These are phyloP conservation scores for Trogon melanurus DNA, from an alignment of 2,113 vertebrate genomes.

Conservation along the genomic window DNA sequence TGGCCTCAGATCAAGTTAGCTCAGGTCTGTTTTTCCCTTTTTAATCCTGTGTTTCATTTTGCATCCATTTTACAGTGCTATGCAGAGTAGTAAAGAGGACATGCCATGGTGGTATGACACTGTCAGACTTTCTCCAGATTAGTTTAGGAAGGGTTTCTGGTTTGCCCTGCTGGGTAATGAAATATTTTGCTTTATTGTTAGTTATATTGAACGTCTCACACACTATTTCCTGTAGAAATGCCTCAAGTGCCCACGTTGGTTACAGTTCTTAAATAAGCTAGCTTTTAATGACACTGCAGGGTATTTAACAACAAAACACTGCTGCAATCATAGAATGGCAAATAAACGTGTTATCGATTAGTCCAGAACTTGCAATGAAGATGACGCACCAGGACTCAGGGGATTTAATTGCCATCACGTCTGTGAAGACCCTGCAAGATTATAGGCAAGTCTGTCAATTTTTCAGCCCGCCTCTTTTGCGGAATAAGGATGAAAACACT, in stretches of 20 bases:
- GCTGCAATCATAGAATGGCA: conserved; percentile 32
- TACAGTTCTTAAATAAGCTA: conserved; percentile 43
- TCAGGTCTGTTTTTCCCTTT: not conserved
- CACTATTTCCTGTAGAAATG: conserved; percentile 51
- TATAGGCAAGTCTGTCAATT: not conserved
- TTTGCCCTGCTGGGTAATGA: not conserved
- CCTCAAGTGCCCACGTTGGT: not conserved
- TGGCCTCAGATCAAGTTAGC: not conserved
- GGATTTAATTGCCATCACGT: not conserved
- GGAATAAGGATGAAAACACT: not conserved
- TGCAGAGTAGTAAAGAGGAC: not conserved
- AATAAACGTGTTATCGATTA: conserved; percentile 11
- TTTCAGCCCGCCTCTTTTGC: not conserved
- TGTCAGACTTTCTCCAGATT: not conserved
- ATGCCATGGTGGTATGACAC: not conserved
- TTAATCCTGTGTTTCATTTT: not conserved
- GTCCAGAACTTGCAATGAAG: not conserved
- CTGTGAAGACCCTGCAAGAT: not conserved
- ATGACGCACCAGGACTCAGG: not conserved
- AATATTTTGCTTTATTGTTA: not conserved
- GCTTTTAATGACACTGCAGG: conserved; percentile 48
- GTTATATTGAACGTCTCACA: not conserved
- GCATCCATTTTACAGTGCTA: not conserved
- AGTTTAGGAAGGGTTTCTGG: conserved; percentile 16
- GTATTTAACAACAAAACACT: conserved; percentile 53